Base-by-base conservation (phyloP, 1,140 invertebrate genomes). In the Camponotus pennsylvanicus region DNA sequence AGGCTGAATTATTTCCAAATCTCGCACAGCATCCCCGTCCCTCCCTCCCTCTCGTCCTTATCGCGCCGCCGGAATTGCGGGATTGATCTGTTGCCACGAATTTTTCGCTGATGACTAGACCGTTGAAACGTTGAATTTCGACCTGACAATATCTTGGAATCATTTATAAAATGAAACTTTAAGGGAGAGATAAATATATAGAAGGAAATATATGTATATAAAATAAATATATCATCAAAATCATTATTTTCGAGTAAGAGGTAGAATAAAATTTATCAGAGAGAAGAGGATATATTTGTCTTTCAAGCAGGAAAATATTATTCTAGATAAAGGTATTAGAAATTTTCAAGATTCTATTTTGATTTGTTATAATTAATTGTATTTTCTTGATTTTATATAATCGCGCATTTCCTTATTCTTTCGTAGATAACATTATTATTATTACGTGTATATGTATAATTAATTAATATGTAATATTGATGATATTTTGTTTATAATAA, bases 11-110 rank as follows among this genome's bases (percentile, higher is more conserved):
- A 83, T 83, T 83, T 75, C 79, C 79, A 83, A 83, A 83, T 83
- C 79, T 83, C 69, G 79, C 80, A 59, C 37, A 78, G 59, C 64
- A 37, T 71, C 75, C 79, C 18, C 52, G n/a, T 45, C 45, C 9
- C 13, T 45, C 55, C 61, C 18, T 40, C 61, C 45, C 61, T 76
- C 37, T 34, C 34, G 37, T 55, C 52, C 32, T 67, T 15, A 45
- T 82, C 42, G 32, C n/a, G 34, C 27, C 49, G 67, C 2, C 40
- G 57, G 57, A 32, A 86, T 82, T 73, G 52, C 55, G 61, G 69
- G 70, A 88, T 86, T 88, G 85, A 86, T 88, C 86, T 88, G 77
- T 82, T 88, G 49, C 59, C 59, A 49, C 40, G 32, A 52, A 32
- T 86, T 42, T 67, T 66, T 59, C 79, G 8, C 37, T 21, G 3